phyloP scores from a whole-genome alignment of 2,113 vertebrate species.

The Ancistrus triradiatus region DNA sequence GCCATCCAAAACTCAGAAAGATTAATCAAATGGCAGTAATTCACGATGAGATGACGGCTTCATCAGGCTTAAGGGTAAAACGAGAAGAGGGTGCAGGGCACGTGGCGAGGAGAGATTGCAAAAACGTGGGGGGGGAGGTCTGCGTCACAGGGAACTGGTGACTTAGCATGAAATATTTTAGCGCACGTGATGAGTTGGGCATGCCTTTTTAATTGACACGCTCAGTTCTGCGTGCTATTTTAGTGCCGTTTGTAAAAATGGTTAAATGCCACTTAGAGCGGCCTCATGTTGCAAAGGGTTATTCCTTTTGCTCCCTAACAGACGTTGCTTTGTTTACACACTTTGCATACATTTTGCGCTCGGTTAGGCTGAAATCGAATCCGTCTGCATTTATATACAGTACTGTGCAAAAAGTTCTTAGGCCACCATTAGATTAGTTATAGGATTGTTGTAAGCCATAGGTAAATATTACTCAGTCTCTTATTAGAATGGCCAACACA shows the following conservation, averaged over 20 bases:
- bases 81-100: constrained; percentile 13
- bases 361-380: no score
- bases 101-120: constrained; percentile 25
- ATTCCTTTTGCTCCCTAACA: no score
- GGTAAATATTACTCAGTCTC: no score
- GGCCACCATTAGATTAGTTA: no score
- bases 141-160: constrained; percentile 53
- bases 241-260: constrained; percentile 50
- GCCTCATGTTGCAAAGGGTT: no score
- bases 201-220: constrained; percentile 56
- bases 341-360: constrained; percentile 1
- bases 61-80: constrained; percentile 17
- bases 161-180: constrained; percentile 62
- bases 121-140: constrained; percentile 38
- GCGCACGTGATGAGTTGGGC: constrained; percentile 48
- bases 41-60: constrained; percentile 26
- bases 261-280: constrained; percentile 50
- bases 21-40: constrained; percentile 43
- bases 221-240: constrained; percentile 52
- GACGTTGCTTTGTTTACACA: not conserved
- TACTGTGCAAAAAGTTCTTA: no score
- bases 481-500: no score
- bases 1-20: constrained; percentile 36
- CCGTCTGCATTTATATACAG: no score
- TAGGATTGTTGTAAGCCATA: no score